These are phyloP conservation scores for Microplitis manilae DNA, from an alignment of 2,888 invertebrate species.

Conservation along the genomic window DNA sequence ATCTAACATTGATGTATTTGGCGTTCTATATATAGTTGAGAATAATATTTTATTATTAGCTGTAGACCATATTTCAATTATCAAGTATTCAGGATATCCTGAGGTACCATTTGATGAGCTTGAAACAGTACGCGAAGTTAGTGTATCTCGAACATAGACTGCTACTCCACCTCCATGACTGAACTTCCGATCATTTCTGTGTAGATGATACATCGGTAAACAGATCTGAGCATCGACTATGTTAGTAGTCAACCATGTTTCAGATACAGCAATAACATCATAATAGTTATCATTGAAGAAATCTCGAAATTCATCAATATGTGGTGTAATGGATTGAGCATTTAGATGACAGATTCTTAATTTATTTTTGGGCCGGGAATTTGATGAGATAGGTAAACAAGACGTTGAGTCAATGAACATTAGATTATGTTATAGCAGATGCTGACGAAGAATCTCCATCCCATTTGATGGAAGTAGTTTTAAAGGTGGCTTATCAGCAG, in stretches of 20 bases:
- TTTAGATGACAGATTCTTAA: neutral
- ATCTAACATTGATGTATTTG: neutral
- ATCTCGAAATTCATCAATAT: neutral
- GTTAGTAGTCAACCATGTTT: conserved; percentile 17
- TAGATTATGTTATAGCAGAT: too few relatives aligned
- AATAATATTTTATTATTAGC: neutral
- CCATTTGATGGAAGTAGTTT: too few relatives aligned
- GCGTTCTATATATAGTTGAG: neutral
- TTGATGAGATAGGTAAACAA: too few relatives aligned
- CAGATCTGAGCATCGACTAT: conserved; percentile 19
- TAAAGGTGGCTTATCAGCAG: too few relatives aligned
- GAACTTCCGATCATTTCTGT: neutral
- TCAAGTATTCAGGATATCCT: neutral
- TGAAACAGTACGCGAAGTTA: neutral
- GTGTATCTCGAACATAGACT: neutral
- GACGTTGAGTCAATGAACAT: too few relatives aligned
- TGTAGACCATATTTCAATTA: neutral
- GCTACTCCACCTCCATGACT: neutral
- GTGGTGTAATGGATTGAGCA: neutral
- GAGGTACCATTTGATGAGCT: neutral
- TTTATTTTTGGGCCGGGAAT: too few relatives aligned
- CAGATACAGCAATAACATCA: conserved; percentile 11
- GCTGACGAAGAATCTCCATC: too few relatives aligned
- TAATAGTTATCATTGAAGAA: neutral
- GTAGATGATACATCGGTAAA: neutral